A percentile compares a stretch with the other conserved stretches of the same genome.
phyloP scores from a whole-genome alignment of 2,797 vertebrate genomes.

The Hypotaenidia okinawae region DNA sequence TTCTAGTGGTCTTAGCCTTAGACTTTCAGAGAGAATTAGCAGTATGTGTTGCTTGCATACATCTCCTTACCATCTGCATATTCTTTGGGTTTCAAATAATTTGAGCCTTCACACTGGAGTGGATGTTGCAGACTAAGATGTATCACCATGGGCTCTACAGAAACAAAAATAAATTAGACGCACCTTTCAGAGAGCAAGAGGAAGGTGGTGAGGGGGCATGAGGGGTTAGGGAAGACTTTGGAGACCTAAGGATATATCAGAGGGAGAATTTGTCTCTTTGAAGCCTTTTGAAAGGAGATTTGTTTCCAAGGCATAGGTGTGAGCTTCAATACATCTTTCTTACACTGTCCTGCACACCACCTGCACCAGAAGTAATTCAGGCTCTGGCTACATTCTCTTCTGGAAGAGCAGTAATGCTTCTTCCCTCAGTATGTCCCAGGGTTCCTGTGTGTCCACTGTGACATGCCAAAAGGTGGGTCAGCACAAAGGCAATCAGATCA shows the following conservation, averaged over 20 bases:
- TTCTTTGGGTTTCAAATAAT: neutral
- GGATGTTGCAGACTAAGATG: neutral
- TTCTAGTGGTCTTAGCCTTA: constrained; percentile 7
- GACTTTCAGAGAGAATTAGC: neutral
- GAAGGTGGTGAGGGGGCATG: neutral
- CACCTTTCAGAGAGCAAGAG: neutral
- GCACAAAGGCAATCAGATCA: neutral
- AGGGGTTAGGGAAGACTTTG: neutral
- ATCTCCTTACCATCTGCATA: neutral
- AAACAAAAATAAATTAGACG: neutral
- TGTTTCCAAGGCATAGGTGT: neutral
- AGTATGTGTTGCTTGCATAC: neutral
- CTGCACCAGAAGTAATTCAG: neutral
- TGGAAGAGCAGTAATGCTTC: neutral
- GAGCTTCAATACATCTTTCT: neutral
- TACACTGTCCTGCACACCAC: neutral
- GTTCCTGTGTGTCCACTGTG: rapidly evolving
- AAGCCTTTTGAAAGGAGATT: neutral
- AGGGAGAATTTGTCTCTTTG: neutral
- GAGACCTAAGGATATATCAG: neutral
- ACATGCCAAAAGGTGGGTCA: neutral
- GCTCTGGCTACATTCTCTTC: neutral
- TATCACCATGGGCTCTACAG: neutral
- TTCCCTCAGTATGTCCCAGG: rapidly evolving
- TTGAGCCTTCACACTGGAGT: neutral